Conservation (phyloP, 35 echinoderm and acorn worm genomes). For the Holothuria glaberrima region DNA sequence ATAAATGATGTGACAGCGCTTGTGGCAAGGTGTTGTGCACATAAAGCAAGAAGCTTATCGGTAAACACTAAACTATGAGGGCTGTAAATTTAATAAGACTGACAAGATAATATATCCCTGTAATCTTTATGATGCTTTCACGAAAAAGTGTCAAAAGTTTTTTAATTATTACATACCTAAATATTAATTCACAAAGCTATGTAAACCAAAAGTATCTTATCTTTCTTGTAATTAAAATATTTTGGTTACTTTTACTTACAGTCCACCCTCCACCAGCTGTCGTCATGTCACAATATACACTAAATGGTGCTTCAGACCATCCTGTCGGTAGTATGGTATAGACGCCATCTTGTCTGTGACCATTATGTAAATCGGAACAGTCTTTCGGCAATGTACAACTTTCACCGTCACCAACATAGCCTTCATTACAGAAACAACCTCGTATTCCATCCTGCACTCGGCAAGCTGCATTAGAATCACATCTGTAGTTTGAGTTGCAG, state of each 20-base stretch:
- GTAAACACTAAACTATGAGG: too few relatives aligned
- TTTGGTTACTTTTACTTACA: not conserved
- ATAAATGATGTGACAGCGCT: not conserved
- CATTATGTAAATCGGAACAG: not conserved
- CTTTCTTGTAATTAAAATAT: not conserved
- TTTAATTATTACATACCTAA: not conserved
- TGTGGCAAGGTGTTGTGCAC: too few relatives aligned
- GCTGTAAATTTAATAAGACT: too few relatives aligned
- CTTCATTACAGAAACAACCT: slow-evolving; percentile 11
- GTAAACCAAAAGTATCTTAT: not conserved
- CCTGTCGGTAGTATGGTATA: not conserved
- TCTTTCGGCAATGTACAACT: not conserved
- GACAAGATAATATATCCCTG: not conserved
- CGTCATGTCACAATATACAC: not conserved
- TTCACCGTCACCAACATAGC: slow-evolving; percentile 3
- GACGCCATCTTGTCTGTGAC: not conserved
- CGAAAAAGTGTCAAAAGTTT: not conserved
- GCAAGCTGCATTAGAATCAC: not conserved
- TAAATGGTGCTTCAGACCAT: not conserved
- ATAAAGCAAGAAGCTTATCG: too few relatives aligned
- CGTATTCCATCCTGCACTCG: not conserved
- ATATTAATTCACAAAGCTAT: too few relatives aligned
- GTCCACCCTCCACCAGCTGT: slow-evolving; percentile 18
- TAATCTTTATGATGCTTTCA: not conserved
- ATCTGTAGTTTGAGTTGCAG: not conserved